Percentiles rank a stretch among this genome's conserved stretches.
phyloP scores from a whole-genome alignment of 92 coral and sea anemone species.

The Phenganax subtilis region DNA sequence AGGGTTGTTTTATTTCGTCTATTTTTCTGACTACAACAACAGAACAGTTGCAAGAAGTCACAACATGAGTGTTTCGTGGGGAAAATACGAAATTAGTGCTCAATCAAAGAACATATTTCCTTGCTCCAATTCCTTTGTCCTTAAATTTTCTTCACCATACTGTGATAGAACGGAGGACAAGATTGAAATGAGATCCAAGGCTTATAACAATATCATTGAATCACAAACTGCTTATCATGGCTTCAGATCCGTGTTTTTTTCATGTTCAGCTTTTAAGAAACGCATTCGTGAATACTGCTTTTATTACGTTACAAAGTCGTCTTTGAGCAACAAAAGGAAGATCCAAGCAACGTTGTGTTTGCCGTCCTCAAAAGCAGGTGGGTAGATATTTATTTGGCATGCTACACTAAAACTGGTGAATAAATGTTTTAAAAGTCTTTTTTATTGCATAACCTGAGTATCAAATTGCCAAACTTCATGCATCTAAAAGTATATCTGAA shows the following conservation, averaged over 20 bases:
- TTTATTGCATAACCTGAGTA: no score
- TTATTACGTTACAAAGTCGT: constrained; percentile 64
- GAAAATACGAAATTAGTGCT: constrained; percentile 51
- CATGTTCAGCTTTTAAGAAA: constrained; percentile 63
- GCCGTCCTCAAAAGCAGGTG: constrained; percentile 72
- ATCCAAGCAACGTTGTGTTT: constrained; percentile 65
- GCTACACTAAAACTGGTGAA: no score
- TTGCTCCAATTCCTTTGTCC: constrained; percentile 59
- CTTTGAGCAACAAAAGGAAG: constrained; percentile 47
- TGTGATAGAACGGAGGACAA: constrained; percentile 64
- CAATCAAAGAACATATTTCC: constrained; percentile 68
- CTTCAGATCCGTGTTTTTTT: constrained; percentile 53
- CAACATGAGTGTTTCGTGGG: constrained; percentile 65
- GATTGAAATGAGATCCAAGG: constrained; percentile 57
- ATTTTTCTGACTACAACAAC: constrained; percentile 58
- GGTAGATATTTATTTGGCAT: constrained; percentile 25
- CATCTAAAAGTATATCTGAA: no score
- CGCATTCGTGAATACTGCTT: constrained; percentile 84
- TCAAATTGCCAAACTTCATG: no score
- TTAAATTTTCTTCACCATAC: constrained; percentile 64
- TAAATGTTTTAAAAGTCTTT: no score
- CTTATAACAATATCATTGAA: constrained; percentile 52
- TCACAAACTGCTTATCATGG: constrained; percentile 60
- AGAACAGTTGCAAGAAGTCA: constrained; percentile 56
- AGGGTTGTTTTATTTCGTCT: constrained; percentile 70